Evolutionary conservation across 2,797 vertebrate genomes (phyloP).

Genomic region (Apodemus agrarius): DNA sequence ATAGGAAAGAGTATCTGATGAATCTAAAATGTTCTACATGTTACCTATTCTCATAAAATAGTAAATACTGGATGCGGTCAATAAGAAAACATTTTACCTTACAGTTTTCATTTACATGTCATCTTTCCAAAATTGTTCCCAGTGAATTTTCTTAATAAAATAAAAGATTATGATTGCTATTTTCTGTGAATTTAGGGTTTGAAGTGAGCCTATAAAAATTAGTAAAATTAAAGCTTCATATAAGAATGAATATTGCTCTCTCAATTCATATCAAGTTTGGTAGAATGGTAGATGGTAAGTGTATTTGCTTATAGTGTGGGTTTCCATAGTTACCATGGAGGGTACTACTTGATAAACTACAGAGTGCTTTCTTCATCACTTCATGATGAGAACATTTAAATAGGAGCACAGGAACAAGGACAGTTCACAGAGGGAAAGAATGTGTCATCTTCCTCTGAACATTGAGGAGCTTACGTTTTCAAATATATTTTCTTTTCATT

Average conservation of each 20-base stretch:
- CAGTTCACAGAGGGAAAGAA: background rate
- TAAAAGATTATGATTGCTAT: background rate
- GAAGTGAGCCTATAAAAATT: conserved; percentile 9
- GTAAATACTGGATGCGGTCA: background rate
- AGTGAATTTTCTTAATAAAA: background rate
- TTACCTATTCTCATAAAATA: conserved; percentile 29
- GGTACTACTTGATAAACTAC: background rate
- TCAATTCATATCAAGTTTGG: background rate
- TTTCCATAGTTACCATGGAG: background rate
- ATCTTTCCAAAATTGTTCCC: background rate
- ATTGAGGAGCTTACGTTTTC: background rate
- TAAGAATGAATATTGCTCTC: conserved; percentile 30
- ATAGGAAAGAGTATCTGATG: background rate
- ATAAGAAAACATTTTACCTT: background rate
- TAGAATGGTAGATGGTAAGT: background rate
- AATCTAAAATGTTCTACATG: background rate
- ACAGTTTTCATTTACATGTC: conserved; percentile 12
- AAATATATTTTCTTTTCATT: conserved; percentile 20
- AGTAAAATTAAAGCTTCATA: conserved; percentile 36
- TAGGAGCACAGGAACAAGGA: background rate
- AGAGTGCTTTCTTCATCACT: background rate
- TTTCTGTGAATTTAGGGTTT: background rate
- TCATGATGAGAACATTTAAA: background rate
- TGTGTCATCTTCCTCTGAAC: background rate
- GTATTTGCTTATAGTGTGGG: background rate